A percentile compares a stretch with the other conserved stretches of the same genome.
These are phyloP conservation scores for Amorpha juglandis DNA, from an alignment of 2,888 invertebrate species.

Conservation along the genomic window DNA sequence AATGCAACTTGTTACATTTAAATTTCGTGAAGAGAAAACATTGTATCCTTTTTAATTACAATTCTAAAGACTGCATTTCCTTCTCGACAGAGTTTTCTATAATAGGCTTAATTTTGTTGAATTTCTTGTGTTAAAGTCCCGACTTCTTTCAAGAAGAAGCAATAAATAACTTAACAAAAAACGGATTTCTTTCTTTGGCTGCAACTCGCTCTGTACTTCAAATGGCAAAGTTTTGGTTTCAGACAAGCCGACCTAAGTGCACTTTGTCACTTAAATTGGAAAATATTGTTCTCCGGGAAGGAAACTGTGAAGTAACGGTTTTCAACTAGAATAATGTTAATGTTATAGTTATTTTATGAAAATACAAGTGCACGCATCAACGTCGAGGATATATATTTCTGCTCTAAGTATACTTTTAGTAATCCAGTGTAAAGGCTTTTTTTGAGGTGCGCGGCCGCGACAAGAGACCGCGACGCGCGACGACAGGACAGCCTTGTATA, in stretches of 20 bases:
- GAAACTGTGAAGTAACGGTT: slow-evolving; percentile 63
- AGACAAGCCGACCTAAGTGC: slow-evolving; percentile 80
- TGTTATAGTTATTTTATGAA: slow-evolving; percentile 52
- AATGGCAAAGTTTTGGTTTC: slow-evolving; percentile 82
- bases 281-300: slow-evolving; percentile 76
- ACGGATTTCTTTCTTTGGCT: slow-evolving; percentile 49
- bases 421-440: no score
- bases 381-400: background rate
- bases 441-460: no score
- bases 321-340: slow-evolving; percentile 52
- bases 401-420: no score
- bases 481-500: no score
- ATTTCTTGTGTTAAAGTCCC: background rate
- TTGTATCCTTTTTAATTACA: no score
- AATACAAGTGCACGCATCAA: slow-evolving; percentile 30
- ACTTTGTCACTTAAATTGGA: slow-evolving; percentile 83
- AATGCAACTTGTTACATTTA: no score
- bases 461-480: no score
- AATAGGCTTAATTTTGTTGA: slow-evolving; percentile 14
- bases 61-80: background rate
- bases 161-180: slow-evolving; percentile 55
- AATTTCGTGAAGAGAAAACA: no score
- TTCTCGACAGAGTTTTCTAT: background rate
- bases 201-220: slow-evolving; percentile 74
- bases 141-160: slow-evolving; percentile 30